Conservation (phyloP, 2,797 vertebrate genomes). For the Aeoliscus strigatus region DNA sequence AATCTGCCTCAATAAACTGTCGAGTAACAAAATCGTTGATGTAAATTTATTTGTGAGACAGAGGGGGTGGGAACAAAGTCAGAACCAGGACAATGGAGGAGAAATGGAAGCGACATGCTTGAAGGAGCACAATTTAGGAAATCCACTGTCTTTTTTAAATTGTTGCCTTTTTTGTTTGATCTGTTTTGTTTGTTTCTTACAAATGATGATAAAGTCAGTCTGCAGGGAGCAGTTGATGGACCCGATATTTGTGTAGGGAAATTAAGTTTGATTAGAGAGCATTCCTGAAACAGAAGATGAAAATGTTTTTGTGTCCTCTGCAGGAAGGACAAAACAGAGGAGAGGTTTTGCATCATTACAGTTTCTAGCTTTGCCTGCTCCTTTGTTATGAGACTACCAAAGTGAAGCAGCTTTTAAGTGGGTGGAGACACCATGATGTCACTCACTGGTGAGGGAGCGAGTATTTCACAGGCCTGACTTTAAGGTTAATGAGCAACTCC, state of each 20-base stretch:
- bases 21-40: constrained; percentile 33
- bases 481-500: constrained; percentile 4
- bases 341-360: background rate
- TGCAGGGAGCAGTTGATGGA: constrained; percentile 40
- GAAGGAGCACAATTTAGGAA: constrained; percentile 36
- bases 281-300: constrained; percentile 11
- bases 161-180: too few relatives aligned
- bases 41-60: constrained; percentile 36
- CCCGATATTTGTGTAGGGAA: constrained; percentile 42
- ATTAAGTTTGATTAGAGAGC: constrained; percentile 34
- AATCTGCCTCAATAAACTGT: constrained; percentile 26
- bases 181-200: constrained; percentile 29
- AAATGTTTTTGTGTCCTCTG: constrained; percentile 10
- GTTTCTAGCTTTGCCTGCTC: background rate
- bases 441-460: background rate
- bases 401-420: too few relatives aligned
- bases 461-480: too few relatives aligned
- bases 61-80: constrained; percentile 33
- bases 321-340: background rate
- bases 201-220: constrained; percentile 43
- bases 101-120: constrained; percentile 35
- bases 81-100: constrained; percentile 28
- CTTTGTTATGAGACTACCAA: background rate
- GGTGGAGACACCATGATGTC: too few relatives aligned
- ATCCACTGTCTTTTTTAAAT: constrained; percentile 49